Conservation (phyloP, 2,888 invertebrate species). For the Poecilus cupreus region DNA sequence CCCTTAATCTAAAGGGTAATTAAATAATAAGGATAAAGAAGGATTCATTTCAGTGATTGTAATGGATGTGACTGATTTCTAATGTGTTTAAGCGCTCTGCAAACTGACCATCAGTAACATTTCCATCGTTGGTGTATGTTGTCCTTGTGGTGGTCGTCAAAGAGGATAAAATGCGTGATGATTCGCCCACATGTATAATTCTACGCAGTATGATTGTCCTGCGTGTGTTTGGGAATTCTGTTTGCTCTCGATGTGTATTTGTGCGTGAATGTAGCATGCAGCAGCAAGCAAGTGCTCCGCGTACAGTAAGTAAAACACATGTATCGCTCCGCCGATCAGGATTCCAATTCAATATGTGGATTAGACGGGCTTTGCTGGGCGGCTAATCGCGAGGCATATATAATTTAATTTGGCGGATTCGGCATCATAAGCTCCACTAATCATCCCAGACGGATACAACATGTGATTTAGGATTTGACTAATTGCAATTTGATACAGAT, state of each 20-base stretch:
- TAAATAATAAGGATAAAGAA: no score
- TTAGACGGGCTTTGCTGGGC: not conserved
- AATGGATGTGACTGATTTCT: no score
- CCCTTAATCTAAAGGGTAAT: no score
- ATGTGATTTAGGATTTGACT: conserved; percentile 44
- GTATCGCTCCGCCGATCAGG: not conserved
- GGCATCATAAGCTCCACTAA: conserved; percentile 39
- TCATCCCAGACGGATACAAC: conserved; percentile 36
- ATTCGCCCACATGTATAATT: no score
- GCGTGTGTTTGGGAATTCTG: not conserved
- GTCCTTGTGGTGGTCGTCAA: no score
- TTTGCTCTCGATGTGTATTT: not conserved
- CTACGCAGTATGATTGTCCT: no score
- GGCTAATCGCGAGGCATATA: conserved; percentile 25
- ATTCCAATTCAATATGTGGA: conserved; percentile 20
- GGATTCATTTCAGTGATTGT: no score
- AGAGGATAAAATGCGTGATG: no score
- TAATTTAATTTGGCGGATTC: conserved; percentile 43
- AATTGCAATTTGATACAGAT: conserved; percentile 40
- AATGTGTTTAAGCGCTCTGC: no score
- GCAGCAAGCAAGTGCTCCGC: not conserved
- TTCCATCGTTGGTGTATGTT: no score
- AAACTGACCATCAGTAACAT: no score
- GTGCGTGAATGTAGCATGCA: not conserved
- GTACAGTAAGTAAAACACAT: conserved; percentile 17